These are phyloP conservation scores for Malurus alboscapulatus DNA, from an alignment of 2,113 vertebrate genomes.

Conservation along the genomic window DNA sequence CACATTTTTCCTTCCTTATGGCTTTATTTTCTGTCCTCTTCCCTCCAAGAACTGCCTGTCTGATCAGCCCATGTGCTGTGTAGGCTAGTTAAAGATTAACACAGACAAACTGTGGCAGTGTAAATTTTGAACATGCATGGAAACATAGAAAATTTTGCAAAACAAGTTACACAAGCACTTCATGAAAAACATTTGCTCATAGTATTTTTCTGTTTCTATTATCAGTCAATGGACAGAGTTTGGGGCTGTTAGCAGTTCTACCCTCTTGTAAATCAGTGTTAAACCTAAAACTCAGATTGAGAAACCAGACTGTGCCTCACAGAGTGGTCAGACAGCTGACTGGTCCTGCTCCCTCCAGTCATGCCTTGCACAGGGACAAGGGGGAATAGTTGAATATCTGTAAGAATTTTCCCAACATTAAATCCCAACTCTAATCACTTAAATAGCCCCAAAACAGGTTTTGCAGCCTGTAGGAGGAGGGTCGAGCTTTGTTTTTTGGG, in stretches of 20 bases:
- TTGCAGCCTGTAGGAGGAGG: neutral
- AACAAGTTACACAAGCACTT: neutral
- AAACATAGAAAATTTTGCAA: neutral
- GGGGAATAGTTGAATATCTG: neutral
- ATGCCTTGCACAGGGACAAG: neutral
- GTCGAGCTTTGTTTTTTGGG: neutral
- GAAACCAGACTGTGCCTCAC: neutral
- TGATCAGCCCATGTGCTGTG: conserved; percentile 38
- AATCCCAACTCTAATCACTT: neutral
- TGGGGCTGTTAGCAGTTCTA: neutral
- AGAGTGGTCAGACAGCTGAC: too few relatives aligned
- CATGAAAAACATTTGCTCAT: neutral
- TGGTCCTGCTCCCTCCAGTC: neutral
- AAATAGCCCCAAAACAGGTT: neutral
- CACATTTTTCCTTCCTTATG: conserved; percentile 46
- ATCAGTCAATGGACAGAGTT: neutral
- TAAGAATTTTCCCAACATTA: neutral
- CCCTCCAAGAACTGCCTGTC: neutral
- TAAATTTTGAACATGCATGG: neutral
- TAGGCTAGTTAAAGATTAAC: conserved; percentile 44
- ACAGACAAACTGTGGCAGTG: neutral
- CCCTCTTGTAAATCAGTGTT: neutral
- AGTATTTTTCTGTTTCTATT: neutral
- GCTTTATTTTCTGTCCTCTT: conserved; percentile 38
- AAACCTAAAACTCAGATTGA: neutral